Conservation (phyloP, 2,888 invertebrate species). For the Melanargia galathea region DNA sequence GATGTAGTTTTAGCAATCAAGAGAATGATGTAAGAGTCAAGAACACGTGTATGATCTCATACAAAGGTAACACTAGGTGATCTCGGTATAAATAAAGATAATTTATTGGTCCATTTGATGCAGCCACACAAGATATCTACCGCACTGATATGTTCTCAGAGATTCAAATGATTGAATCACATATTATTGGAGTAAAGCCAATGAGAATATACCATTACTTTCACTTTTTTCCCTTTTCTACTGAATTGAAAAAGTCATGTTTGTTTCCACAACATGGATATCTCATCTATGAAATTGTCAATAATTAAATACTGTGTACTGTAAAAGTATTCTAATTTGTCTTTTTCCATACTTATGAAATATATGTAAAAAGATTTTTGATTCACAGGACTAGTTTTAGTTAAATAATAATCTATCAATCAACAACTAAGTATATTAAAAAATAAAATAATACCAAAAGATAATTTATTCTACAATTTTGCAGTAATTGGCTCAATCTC, state of each 20-base stretch:
- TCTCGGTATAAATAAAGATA: conserved; percentile 16
- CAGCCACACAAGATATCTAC: neutral
- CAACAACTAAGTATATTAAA: too few species aligned
- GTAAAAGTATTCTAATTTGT: too few species aligned
- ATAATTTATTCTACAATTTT: too few species aligned
- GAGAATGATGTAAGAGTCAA: conserved; percentile 6
- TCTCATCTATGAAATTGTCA: too few species aligned
- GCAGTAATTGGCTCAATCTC: too few species aligned
- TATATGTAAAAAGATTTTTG: too few species aligned
- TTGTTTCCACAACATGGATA: neutral
- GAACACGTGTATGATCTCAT: conserved; percentile 15
- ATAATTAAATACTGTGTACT: too few species aligned
- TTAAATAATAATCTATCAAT: too few species aligned
- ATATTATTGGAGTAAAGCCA: conserved; percentile 15
- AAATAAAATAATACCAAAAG: too few species aligned
- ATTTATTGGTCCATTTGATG: conserved; percentile 7
- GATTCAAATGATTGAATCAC: conserved; percentile 14
- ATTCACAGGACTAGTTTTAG: too few species aligned
- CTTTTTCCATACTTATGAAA: too few species aligned
- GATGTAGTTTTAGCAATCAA: conserved; percentile 6
- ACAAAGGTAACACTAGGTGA: neutral
- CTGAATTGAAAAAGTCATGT: neutral
- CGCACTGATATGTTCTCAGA: neutral
- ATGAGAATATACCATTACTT: conserved; percentile 1
- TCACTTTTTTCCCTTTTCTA: neutral